These are phyloP conservation scores for Bergia puertoricense DNA, from an alignment of 92 coral and sea anemone species.

Conservation along the genomic window DNA sequence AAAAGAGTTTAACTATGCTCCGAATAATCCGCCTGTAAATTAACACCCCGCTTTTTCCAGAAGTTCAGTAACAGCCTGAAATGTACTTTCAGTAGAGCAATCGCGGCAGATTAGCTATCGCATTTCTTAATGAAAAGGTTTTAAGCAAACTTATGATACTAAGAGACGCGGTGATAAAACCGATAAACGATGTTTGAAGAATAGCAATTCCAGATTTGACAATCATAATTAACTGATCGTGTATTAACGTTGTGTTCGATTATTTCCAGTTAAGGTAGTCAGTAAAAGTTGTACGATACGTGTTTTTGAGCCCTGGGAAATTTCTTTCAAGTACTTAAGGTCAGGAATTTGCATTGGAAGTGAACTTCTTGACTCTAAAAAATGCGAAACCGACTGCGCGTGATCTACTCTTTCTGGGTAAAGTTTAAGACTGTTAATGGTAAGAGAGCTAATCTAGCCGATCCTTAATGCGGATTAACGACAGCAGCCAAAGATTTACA, in stretches of 20 bases:
- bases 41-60: background rate
- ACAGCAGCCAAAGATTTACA: slow-evolving; percentile 10
- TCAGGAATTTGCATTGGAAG: slow-evolving; percentile 11
- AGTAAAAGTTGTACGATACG: background rate
- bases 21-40: slow-evolving; percentile 11
- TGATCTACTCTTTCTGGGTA: background rate
- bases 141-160: slow-evolving; percentile 13
- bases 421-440: slow-evolving; percentile 14
- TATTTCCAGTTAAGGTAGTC: background rate
- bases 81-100: slow-evolving; percentile 19
- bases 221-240: background rate
- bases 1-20: background rate
- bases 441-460: slow-evolving; percentile 3
- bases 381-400: slow-evolving; percentile 18
- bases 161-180: slow-evolving; percentile 6
- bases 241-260: background rate
- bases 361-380: background rate
- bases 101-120: slow-evolving; percentile 13
- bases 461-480: slow-evolving; percentile 37
- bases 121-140: slow-evolving; percentile 20
- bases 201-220: background rate
- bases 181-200: background rate
- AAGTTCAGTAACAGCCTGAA: slow-evolving; percentile 10
- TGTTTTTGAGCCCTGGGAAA: background rate
- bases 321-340: slow-evolving; percentile 36